Evolutionary conservation across 2,888 invertebrate genomes (phyloP).

Genomic region (Elysia crispata): DNA sequence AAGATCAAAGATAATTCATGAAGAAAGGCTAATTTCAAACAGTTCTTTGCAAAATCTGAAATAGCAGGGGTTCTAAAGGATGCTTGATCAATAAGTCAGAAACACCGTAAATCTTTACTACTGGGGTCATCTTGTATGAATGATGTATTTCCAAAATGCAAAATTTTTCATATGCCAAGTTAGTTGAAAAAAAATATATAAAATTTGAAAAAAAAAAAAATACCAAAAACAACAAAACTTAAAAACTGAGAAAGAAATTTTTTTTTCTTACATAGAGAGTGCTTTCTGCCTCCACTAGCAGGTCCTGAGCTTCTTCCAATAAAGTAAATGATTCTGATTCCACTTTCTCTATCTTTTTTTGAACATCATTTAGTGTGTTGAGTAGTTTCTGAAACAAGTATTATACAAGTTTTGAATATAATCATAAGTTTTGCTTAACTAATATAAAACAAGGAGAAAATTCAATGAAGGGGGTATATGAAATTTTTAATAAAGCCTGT

Average conservation of each 20-base stretch:
- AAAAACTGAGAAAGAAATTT: background rate
- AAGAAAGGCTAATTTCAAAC: too few relatives aligned
- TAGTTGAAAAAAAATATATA: background rate
- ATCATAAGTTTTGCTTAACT: background rate
- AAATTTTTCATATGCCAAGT: background rate
- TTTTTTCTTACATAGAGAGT: constrained; percentile 54
- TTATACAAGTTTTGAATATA: background rate
- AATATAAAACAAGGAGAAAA: background rate
- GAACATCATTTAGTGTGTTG: constrained; percentile 50
- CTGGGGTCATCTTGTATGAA: background rate
- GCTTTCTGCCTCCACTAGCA: constrained; percentile 49
- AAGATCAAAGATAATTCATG: too few relatives aligned
- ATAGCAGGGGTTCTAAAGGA: too few relatives aligned
- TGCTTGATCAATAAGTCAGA: background rate
- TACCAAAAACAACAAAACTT: background rate
- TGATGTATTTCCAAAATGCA: background rate
- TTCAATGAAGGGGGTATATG: too few relatives aligned
- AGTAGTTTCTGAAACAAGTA: constrained; percentile 52
- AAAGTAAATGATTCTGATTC: constrained; percentile 53
- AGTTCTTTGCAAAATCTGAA: too few relatives aligned
- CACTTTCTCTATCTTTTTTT: constrained; percentile 52
- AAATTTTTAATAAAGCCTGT: background rate
- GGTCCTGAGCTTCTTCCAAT: constrained; percentile 54
- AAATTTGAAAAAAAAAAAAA: background rate
- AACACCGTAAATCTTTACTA: background rate